Evolutionary conservation across 2,888 invertebrate genomes (phyloP), one percentile per base, ranked within the genome.

Genomic region (Agrotis exclamationis): DNA sequence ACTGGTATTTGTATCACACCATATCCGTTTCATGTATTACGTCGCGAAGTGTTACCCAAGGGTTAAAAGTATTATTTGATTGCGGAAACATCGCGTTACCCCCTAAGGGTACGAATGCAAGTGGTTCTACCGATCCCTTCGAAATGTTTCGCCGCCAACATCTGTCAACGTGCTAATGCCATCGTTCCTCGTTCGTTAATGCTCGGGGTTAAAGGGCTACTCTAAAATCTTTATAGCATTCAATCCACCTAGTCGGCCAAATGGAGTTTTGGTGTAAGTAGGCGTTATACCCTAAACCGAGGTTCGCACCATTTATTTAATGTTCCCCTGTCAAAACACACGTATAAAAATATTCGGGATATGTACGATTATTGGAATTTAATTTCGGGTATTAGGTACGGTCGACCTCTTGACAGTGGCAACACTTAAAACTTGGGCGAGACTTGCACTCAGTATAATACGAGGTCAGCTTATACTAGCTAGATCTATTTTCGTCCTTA

Each of bases 231-330:
- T 87, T 86, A 86, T 85, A 80, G 81, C 78, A 85, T 88, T 89
- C 88, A 85, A 85, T 85, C 75, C 84, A 85, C 83, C 87, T 87
- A 85, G 85, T 80, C 76, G 66, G 75, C 86, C 88, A 91, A 92
- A 93, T 92, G 92, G 92, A 90, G 84, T 91, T 92, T 90, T 86
- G 86, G 76, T 92, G 92, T 92, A 87, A 87, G 83, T 74, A 82
- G 77, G 77, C 83, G 79, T 86, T 81, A 82, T 82, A 83, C 79
- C 82, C 70, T 75, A 80, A 85, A 85, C 83, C 70, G 83, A 79
- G 72, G 66, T 75, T 68, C 68, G 18, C 57, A 72, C 74, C 72
- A 77, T 77, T 79, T 83, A 82, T 76, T 74, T 79, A 77, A 84
- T 79, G 77, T 63, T 39, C 51, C 58, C 68, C 59, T 70, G 70